Conservation (phyloP, 1,140 invertebrate genomes). For the Drosophila chauvacae region DNA sequence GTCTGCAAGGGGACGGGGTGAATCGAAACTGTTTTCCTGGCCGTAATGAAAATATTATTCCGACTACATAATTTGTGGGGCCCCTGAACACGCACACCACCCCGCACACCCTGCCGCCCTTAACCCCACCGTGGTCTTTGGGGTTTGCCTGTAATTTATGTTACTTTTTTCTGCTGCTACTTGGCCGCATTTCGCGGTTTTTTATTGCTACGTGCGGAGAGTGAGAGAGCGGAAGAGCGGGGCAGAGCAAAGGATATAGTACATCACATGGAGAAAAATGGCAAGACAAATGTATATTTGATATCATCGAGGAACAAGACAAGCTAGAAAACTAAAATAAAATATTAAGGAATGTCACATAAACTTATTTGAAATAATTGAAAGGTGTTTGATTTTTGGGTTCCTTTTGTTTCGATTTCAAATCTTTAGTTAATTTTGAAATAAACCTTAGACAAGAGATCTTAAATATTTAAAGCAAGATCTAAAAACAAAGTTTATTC, state of each 20-base stretch:
- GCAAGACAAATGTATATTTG: no score
- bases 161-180: slow-evolving; percentile 70
- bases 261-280: slow-evolving; percentile 11
- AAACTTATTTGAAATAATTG: neutral
- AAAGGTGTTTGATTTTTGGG: neutral
- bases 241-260: slow-evolving; percentile 18
- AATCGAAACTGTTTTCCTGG: slow-evolving; percentile 49
- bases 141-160: slow-evolving; percentile 71
- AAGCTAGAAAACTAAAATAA: neutral
- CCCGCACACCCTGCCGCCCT: neutral
- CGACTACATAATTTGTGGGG: slow-evolving; percentile 67
- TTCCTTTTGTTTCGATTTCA: neutral
- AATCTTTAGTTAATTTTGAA: neutral
- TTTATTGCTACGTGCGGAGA: slow-evolving; percentile 77
- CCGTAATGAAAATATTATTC: slow-evolving; percentile 79
- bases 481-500: neutral
- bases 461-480: neutral
- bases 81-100: slow-evolving; percentile 12
- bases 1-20: slow-evolving; percentile 30
- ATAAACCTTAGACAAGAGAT: neutral
- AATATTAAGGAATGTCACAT: no score
- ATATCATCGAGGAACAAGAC: neutral
- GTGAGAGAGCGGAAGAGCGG: neutral
- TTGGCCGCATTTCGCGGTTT: slow-evolving; percentile 83
- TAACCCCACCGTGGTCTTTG: slow-evolving; percentile 30